phyloP scores from a whole-genome alignment of 2,888 invertebrate genomes.

The Physocephala rufipes region DNA sequence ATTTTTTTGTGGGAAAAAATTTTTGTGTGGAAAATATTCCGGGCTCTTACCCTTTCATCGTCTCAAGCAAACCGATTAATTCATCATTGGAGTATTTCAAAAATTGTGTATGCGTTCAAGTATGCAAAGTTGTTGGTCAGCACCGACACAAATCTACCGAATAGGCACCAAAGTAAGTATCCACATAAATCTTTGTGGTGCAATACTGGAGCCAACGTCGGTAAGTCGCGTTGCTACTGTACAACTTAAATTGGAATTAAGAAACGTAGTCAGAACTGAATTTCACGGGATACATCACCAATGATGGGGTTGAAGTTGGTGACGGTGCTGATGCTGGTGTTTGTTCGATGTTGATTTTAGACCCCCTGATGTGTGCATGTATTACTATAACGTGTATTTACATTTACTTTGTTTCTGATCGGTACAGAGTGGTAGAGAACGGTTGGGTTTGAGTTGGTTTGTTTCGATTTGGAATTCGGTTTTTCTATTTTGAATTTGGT shows the following conservation, averaged over 20 bases:
- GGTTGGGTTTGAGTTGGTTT: conserved; percentile 10
- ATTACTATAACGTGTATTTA: not conserved
- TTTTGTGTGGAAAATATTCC: not conserved
- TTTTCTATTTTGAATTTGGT: conserved; percentile 27
- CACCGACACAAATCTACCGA: not conserved
- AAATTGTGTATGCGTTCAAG: conserved; percentile 28
- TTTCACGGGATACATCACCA: not conserved
- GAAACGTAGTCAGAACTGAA: conserved; percentile 3
- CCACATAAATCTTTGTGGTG: not conserved
- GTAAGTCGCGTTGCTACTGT: not conserved
- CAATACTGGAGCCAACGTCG: not conserved
- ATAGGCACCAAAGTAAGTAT: not conserved
- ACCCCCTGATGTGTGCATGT: not conserved
- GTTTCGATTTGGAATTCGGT: not conserved
- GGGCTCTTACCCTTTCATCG: not conserved
- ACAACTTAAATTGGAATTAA: not conserved
- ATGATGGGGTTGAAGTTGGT: not conserved
- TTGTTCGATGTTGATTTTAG: not conserved
- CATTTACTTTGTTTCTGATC: conserved; percentile 1
- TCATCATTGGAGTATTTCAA: conserved; percentile 32
- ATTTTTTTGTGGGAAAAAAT: not conserved
- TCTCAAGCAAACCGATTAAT: conserved; percentile 29
- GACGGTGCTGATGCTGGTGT: not conserved
- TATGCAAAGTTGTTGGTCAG: conserved; percentile 32
- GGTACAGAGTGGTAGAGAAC: not conserved